Conservation (phyloP, 2,888 invertebrate genomes). For the Mycalesis mineus region DNA sequence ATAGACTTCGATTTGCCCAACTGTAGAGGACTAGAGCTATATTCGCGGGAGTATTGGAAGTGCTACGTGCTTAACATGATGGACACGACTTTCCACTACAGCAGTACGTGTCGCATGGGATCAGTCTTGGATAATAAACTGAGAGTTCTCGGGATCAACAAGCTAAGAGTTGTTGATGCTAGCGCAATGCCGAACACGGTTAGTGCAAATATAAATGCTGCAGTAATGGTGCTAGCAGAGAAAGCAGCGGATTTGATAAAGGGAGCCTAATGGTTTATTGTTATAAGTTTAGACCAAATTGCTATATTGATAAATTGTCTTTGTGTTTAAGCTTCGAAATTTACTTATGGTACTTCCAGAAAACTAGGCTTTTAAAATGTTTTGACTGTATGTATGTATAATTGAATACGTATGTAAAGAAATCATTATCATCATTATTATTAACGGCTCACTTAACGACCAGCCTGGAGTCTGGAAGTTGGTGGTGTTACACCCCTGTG, state of each 20-base stretch:
- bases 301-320: too few relatives aligned
- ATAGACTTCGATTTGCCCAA: slow-evolving; percentile 32
- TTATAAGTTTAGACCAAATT: too few relatives aligned
- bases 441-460: too few relatives aligned
- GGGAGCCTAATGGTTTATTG: neutral
- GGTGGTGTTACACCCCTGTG: too few relatives aligned
- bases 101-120: slow-evolving; percentile 42
- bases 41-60: slow-evolving; percentile 32
- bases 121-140: slow-evolving; percentile 37
- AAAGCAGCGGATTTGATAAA: slow-evolving; percentile 88
- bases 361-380: too few relatives aligned
- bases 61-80: slow-evolving; percentile 38
- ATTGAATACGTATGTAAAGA: too few relatives aligned
- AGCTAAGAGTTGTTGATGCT: slow-evolving; percentile 81
- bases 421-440: too few relatives aligned
- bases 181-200: slow-evolving; percentile 87
- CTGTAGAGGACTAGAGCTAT: slow-evolving; percentile 24
- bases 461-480: too few relatives aligned
- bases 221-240: slow-evolving; percentile 87
- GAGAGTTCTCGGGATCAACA: slow-evolving; percentile 32
- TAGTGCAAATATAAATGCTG: slow-evolving; percentile 86
- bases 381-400: too few relatives aligned
- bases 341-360: too few relatives aligned
- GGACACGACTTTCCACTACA: slow-evolving; percentile 37
- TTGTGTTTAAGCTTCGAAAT: too few relatives aligned